These are phyloP conservation scores for Pseudorhombus dupliciocellatus DNA, from an alignment of 2,113 vertebrate genomes.

Conservation along the genomic window DNA sequence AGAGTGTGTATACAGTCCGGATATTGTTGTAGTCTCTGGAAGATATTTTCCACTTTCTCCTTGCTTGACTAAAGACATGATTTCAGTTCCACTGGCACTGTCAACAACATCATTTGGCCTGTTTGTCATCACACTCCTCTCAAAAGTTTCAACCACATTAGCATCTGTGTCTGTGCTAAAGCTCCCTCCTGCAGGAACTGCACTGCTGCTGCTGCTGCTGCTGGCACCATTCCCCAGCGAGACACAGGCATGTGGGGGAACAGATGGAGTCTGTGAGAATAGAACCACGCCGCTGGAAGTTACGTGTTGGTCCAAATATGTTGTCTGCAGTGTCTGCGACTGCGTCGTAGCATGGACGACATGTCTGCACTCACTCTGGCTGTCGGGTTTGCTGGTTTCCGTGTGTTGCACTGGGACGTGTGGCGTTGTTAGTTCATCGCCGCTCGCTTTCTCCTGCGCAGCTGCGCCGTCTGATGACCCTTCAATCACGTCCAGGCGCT, in stretches of 20 bases:
- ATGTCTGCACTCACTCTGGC: background rate
- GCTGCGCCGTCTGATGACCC: conserved; percentile 74
- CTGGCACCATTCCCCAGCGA: conserved; percentile 40
- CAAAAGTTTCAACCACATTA: conserved; percentile 27
- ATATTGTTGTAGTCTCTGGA: conserved; percentile 12
- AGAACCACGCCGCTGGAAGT: conserved; percentile 48
- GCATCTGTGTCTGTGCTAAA: conserved; percentile 50
- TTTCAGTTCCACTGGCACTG: conserved; percentile 38
- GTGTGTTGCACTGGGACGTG: background rate
- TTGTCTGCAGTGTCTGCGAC: background rate
- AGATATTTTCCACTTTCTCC: conserved; percentile 42
- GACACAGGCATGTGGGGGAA: conserved; percentile 50
- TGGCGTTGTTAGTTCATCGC: conserved; percentile 21
- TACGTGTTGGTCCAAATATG: conserved; percentile 9
- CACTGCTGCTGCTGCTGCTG: conserved; percentile 26
- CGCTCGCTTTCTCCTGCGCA: conserved; percentile 49
- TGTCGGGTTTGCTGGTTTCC: background rate
- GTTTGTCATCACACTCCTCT: background rate
- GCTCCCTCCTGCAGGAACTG: conserved; percentile 38
- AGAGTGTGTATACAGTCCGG: conserved; percentile 2
- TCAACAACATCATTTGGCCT: conserved; percentile 5
- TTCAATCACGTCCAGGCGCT: conserved; percentile 19
- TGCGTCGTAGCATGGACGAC: background rate
- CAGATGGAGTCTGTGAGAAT: conserved; percentile 69
- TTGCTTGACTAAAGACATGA: background rate